phyloP scores from a whole-genome alignment of 2,888 invertebrate species.

The Tetragnatha montana region DNA sequence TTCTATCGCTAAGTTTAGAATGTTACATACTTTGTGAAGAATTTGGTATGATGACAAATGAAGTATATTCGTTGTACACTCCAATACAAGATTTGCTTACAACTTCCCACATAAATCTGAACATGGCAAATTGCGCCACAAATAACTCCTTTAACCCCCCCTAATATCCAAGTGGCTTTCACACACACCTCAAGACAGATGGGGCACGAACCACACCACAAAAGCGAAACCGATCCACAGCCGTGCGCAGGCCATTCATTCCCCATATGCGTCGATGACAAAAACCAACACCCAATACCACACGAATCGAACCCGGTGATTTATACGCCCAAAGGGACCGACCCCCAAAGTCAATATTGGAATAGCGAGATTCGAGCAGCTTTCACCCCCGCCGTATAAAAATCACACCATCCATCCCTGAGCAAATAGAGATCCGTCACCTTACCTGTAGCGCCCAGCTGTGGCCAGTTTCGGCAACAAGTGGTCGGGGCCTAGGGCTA shows the following conservation, averaged over 20 bases:
- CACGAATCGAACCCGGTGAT: constrained; percentile 23
- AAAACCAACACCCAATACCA: not conserved
- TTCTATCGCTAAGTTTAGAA: no score
- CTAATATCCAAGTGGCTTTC: no score
- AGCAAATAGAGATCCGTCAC: constrained; percentile 38
- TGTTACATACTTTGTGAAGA: no score
- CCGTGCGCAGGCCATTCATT: not conserved
- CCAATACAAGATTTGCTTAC: no score
- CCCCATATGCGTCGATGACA: not conserved
- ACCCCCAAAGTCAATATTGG: constrained; percentile 45
- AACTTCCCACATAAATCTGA: no score
- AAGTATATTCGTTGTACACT: no score
- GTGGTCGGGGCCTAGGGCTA: constrained; percentile 9
- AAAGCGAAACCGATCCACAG: no score
- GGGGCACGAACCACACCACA: no score
- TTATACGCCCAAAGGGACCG: constrained; percentile 23
- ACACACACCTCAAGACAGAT: no score
- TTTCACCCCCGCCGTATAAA: not conserved
- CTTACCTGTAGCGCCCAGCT: not conserved
- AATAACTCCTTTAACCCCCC: no score
- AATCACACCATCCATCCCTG: constrained; percentile 5
- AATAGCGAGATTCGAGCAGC: constrained; percentile 18
- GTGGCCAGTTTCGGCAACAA: not conserved
- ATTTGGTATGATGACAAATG: no score
- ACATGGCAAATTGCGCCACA: no score